Evolutionary conservation across 2,888 invertebrate genomes (phyloP).

Genomic region (Heteromurus nitidus): DNA sequence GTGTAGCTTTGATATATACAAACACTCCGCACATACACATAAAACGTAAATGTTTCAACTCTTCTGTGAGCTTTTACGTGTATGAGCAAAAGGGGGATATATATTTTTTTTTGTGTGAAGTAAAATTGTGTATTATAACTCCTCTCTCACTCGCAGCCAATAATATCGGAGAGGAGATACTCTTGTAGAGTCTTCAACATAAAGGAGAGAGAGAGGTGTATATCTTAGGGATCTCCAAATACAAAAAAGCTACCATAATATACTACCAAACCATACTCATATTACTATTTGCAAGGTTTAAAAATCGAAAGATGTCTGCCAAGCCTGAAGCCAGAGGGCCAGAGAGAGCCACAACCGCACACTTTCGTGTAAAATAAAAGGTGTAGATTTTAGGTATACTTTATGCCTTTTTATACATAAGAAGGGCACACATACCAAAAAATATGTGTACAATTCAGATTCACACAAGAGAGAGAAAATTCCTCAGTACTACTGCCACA

Average conservation of each 20-base stretch:
- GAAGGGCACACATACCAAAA: neutral
- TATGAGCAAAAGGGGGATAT: too few species aligned
- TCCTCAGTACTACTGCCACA: neutral
- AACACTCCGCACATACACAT: neutral
- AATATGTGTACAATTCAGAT: neutral
- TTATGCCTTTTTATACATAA: neutral
- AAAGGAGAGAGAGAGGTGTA: too few species aligned
- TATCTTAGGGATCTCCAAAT: too few species aligned
- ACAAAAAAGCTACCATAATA: too few species aligned
- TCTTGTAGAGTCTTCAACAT: neutral
- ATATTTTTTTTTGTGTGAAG: too few species aligned
- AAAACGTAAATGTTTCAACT: constrained; percentile 43
- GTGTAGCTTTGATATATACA: constrained; percentile 18
- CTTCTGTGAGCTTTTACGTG: too few species aligned
- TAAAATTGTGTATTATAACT: constrained; percentile 14
- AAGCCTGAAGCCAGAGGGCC: constrained; percentile 71
- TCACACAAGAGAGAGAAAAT: neutral
- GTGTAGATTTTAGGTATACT: constrained; percentile 21
- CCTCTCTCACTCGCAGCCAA: too few species aligned
- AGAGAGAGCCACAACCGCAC: constrained; percentile 51
- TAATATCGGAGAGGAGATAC: neutral
- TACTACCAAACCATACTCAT: too few species aligned
- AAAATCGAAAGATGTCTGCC: constrained; percentile 72
- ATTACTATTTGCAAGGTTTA: constrained; percentile 29
- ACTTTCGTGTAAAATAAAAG: too few species aligned